phyloP scores from a whole-genome alignment of 2,888 invertebrate genomes.

The Coenonympha glycerion region DNA sequence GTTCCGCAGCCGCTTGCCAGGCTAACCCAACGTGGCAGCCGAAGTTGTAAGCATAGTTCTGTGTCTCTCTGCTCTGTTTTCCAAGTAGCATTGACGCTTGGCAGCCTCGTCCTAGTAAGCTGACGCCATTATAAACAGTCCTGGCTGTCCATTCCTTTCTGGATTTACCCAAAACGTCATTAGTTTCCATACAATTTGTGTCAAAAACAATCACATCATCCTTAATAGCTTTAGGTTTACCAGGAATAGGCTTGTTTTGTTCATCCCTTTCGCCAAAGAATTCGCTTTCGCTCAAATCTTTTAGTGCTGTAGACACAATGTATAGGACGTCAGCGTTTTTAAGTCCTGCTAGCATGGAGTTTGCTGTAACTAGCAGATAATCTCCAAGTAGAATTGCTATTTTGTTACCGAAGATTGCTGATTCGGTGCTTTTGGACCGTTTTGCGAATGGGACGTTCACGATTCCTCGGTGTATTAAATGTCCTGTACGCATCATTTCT shows the following conservation, averaged over 20 bases:
- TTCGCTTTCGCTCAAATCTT: slow-evolving; percentile 88
- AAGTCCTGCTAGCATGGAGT: slow-evolving; percentile 86
- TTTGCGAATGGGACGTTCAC: slow-evolving; percentile 70
- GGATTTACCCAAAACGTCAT: slow-evolving; percentile 74
- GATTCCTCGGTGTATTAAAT: slow-evolving; percentile 84
- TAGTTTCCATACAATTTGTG: slow-evolving; percentile 52
- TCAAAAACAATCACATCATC: slow-evolving; percentile 60
- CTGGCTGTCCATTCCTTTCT: slow-evolving; percentile 83
- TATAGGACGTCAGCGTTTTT: slow-evolving; percentile 84
- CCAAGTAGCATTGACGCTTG: slow-evolving; percentile 86
- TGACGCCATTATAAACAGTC: slow-evolving; percentile 82
- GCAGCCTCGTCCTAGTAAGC: slow-evolving; percentile 82
- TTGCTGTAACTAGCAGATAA: slow-evolving; percentile 87
- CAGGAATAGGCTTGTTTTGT: slow-evolving; percentile 84
- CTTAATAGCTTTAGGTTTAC: slow-evolving; percentile 67
- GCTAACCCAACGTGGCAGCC: slow-evolving; percentile 88
- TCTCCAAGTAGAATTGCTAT: slow-evolving; percentile 91
- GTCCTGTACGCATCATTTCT: slow-evolving; percentile 91
- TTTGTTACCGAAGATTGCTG: slow-evolving; percentile 91
- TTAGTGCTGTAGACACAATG: slow-evolving; percentile 85
- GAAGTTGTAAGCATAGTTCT: slow-evolving; percentile 84
- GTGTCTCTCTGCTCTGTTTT: slow-evolving; percentile 79
- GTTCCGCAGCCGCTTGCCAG: slow-evolving; percentile 81
- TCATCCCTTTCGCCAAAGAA: slow-evolving; percentile 85
- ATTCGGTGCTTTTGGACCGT: slow-evolving; percentile 77